Base-by-base conservation (phyloP, 2,797 vertebrate genomes). In the Scolopax rusticola region DNA sequence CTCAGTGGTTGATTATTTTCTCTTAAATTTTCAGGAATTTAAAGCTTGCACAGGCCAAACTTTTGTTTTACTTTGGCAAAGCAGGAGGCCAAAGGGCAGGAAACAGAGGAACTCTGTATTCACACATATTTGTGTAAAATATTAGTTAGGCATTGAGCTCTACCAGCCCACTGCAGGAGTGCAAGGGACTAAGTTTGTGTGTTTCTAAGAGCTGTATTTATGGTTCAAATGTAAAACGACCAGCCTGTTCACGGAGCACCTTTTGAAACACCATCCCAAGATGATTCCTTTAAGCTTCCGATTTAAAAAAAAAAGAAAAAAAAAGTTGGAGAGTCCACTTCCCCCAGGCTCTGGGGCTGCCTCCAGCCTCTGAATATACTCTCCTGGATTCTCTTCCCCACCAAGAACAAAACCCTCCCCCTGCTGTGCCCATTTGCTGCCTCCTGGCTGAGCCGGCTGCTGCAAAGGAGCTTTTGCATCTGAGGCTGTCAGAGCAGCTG, bases 351-450 rank as follows among this genome's bases (percentile, higher is more conserved):
- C 80, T 68, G 54, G 33, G 33, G 45, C 53, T 92, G 67, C 59
- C 83, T 53, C 47, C 47, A 84, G 73, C 27, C 59, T 86, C 85
- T 76, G 47, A 94, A 64, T 48, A 61, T 33, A 64, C 63, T 76
- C 90, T 69, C 69, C 82, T 51, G 16, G n/a, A 56, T 88, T 84
- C 83, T 80, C 67, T 89, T 95, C 74, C 92, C 89, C 65, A 92
- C 89, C 82, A 95, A 94, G 96, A 95, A 96, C 76, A 95, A 94
- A 97, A 95, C 4, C 5, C 38, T 95, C 83, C 61, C 61, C 95
- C 94, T 65, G 91, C 96, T 96, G 96, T 81, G 95, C 79, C 94
- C 87, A 78, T 96, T 96, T 94, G 89, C 94, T 94, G 79, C 73
- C 75, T 93, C 87, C 89, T 65, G 68, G 79, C 86, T 75, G 60